Evolutionary conservation across 1,140 invertebrate species (phyloP), one percentile per base, ranked within the genome.

Genomic region (Bombus affinis): DNA sequence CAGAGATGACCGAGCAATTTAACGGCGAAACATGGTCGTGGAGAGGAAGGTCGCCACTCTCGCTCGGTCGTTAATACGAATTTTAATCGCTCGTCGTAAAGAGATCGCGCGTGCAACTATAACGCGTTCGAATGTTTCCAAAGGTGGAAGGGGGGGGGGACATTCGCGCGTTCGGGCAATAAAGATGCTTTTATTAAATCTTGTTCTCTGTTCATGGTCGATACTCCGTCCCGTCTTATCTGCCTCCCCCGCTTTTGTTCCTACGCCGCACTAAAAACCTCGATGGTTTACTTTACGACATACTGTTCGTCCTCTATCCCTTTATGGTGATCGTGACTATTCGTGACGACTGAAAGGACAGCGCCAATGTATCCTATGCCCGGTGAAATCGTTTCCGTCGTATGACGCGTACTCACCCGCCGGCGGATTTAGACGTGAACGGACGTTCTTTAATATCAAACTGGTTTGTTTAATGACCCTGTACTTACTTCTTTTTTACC

Each of bases 1-100:
- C n/a, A 15, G 15, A 28, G 75, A 53, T 39, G 75, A 77, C 13
- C 28, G 70, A 28, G 57, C n/a, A 35, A 70, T 57, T 81, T 62
- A 76, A 66, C 44, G 32, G 37, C 75, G 39, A 42, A 68, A 59
- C 35, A 28, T 32, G 53, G 13, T 22, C 47, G 47, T 44, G 18
- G 71, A 82, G 44, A 28, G 39, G 39, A 80, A 80, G 53, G 35
- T 80, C 65, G 57, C 32, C 70, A 59, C 57, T 66, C 28, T 66
- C 37, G 71, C 74, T 81, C 65, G 79, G 66, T 79, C 87, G 91
- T 90, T 92, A 92, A 92, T 92, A 89, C 89, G 87, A 88, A 88
- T 92, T 92, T 92, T 92, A 92, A 92, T 92, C 90, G 91, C 88
- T 90, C 85, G 80, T 92, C 92, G 88, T 92, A 92, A 92, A 92